Evolutionary conservation across 2,113 vertebrate species (phyloP).

Genomic region (Aphyosemion australe): DNA sequence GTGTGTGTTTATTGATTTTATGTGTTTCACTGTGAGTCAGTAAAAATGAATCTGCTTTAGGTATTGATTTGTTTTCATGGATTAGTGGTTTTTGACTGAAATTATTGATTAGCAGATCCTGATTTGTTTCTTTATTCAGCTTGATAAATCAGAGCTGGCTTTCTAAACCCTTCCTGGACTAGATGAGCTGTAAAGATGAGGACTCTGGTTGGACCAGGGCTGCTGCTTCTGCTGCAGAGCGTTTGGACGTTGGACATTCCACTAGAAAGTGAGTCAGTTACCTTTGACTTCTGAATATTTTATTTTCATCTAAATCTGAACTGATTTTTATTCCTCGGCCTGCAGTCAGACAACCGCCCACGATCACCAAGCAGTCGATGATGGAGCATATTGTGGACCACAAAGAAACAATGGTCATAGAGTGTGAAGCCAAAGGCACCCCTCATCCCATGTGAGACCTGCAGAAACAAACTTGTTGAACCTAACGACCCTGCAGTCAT

Average conservation of each 20-base stretch:
- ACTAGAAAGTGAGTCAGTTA: constrained; percentile 86
- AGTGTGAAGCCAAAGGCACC: constrained; percentile 95
- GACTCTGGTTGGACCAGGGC: constrained; percentile 56
- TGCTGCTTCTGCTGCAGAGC: constrained; percentile 75
- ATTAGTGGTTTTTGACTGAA: background rate
- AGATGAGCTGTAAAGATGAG: constrained; percentile 79
- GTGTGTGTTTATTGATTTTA: no score
- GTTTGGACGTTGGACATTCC: constrained; percentile 85
- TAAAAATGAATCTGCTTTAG: background rate
- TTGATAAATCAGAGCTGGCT: constrained; percentile 29
- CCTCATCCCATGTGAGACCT: constrained; percentile 88
- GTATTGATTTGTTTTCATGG: background rate
- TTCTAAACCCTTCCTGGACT: constrained; percentile 33
- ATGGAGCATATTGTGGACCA: constrained; percentile 96
- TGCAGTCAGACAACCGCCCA: constrained; percentile 93
- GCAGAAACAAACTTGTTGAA: background rate
- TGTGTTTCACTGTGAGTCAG: no score
- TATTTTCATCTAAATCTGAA: background rate
- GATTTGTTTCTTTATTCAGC: background rate
- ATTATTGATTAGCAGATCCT: background rate
- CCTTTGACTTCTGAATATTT: background rate
- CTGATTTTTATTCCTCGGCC: constrained; percentile 12
- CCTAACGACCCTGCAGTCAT: background rate
- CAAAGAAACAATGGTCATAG: constrained; percentile 91
- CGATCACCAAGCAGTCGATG: constrained; percentile 92